Evolutionary conservation across 2,888 invertebrate species (phyloP), one percentile per base, ranked within the genome.

Genomic region (Cylindroiulus punctatus): DNA sequence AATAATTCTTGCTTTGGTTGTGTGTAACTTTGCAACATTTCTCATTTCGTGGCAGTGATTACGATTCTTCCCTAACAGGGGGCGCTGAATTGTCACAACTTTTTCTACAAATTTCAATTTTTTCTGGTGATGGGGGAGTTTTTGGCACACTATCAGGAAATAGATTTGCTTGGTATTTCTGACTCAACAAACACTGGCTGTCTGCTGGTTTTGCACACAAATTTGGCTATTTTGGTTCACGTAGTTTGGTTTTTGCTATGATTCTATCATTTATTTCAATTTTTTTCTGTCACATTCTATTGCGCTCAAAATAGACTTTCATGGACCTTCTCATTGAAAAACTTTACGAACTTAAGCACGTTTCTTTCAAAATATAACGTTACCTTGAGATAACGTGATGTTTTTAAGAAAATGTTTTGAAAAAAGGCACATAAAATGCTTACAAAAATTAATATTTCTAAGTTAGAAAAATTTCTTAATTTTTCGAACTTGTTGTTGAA

Each of bases 131-230:
- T 65, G 26, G 65, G 57, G 65, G 65, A 65, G 65, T 7, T 65
- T 65, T 65, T 65, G 65, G 65, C 65, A 65, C 65, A 65, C 10
- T 65, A 65, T 65, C 65, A 65, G 65, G 65, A 65, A 65, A 26
- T 65, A 26, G 26, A 26, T n/a, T 65, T 65, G 65, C 65, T 65
- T 65, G 65, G 65, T 65, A 65, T 65, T 65, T 65, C 65, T 65
- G 65, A 65, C 65, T 65, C 65, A 65, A 65, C 65, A 26, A 65
- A 65, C 65, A 65, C 65, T 65, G 65, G 65, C 65, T 65, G 65
- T 44, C 44, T 12, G n/a, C 65, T 65, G 26, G 2, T 26, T 65
- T 65, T 65, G 22, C 65, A 65, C 26, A 26, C 65, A 65, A 65
- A 65, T 65, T 65, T 65, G 65, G 65, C 65, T 65, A 65, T 65